Conservation (phyloP, 2,113 vertebrate genomes). For the Ranitomeya imitator region DNA sequence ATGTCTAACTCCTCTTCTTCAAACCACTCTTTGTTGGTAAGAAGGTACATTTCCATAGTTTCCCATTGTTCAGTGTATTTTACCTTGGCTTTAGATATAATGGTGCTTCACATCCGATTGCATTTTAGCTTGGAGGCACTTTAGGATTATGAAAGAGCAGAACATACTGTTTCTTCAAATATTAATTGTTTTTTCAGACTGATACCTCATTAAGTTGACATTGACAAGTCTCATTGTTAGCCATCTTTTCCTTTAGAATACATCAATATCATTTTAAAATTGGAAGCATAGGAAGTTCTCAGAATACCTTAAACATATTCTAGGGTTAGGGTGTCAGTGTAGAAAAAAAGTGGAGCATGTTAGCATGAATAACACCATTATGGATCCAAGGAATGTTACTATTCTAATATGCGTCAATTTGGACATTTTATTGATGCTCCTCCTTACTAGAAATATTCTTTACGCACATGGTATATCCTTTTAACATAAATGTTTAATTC, state of each 20-base stretch:
- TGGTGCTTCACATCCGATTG: slow-evolving; percentile 24
- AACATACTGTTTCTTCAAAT: not conserved
- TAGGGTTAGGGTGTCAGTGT: not conserved
- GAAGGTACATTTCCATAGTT: not conserved
- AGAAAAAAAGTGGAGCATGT: not conserved
- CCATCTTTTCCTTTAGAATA: not conserved
- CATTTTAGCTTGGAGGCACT: slow-evolving; percentile 29
- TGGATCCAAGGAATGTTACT: not conserved
- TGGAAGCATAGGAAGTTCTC: not conserved
- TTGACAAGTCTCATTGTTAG: slow-evolving; percentile 1
- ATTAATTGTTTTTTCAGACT: slow-evolving; percentile 21
- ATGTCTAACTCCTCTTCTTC: not conserved
- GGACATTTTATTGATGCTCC: too few relatives aligned
- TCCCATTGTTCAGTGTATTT: slow-evolving; percentile 32
- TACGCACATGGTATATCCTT: too few relatives aligned
- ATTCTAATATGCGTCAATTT: too few relatives aligned
- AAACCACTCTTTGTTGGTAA: not conserved
- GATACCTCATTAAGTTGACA: slow-evolving; percentile 8
- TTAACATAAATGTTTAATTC: too few relatives aligned
- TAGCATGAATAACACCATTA: not conserved
- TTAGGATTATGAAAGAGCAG: slow-evolving; percentile 32
- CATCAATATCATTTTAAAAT: not conserved
- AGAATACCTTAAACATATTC: not conserved
- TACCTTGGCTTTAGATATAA: slow-evolving; percentile 16
- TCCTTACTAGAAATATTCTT: too few relatives aligned